Conservation (phyloP, 2,888 invertebrate genomes). For the Drosophila macrospina region DNA sequence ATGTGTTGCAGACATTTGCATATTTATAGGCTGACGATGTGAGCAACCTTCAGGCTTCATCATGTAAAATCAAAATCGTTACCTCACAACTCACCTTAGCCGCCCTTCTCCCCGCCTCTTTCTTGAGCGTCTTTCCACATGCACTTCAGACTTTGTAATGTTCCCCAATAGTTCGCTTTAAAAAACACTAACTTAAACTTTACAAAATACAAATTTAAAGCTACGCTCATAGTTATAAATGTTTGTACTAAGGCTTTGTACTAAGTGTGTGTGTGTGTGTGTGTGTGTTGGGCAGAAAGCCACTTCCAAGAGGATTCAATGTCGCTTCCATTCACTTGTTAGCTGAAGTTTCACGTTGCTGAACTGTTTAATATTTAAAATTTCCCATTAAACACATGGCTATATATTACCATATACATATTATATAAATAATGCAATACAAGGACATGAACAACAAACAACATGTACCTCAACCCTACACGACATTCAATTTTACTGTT, state of each 20-base stretch:
- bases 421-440: background rate
- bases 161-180: no score
- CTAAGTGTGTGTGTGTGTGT: no score
- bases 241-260: no score
- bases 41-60: constrained; percentile 17
- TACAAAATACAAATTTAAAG: no score
- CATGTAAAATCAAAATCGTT: constrained; percentile 16
- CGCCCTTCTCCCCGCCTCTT: background rate
- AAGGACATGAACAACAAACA: constrained; percentile 8
- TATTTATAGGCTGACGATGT: constrained; percentile 37
- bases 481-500: constrained; percentile 33
- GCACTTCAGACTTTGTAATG: no score
- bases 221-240: no score
- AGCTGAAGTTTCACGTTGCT: background rate
- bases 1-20: constrained; percentile 25
- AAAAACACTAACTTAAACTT: no score
- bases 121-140: no score
- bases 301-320: no score
- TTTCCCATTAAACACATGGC: background rate
- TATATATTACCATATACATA: background rate
- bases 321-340: no score
- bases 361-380: constrained; percentile 12
- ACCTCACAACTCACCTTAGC: background rate
- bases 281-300: no score
- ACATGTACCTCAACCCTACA: constrained; percentile 18